Evolutionary conservation across 2,888 invertebrate species (phyloP).

Genomic region (Carcina quercana): DNA sequence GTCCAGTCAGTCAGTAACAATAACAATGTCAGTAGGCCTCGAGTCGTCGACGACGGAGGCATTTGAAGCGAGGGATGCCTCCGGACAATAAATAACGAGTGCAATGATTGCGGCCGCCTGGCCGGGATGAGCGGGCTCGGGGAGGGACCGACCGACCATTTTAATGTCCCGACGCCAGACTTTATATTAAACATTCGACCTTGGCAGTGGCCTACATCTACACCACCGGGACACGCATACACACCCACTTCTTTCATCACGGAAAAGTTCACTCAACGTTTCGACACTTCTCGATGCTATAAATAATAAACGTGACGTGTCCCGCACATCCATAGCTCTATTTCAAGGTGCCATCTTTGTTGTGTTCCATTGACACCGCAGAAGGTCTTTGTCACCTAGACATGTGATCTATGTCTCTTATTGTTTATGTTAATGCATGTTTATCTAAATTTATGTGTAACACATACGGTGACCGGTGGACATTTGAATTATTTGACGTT

Average conservation of each 20-base stretch:
- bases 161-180: slow-evolving; percentile 73
- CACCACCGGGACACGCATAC: slow-evolving; percentile 68
- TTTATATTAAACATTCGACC: slow-evolving; percentile 75
- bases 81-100: slow-evolving; percentile 53
- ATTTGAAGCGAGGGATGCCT: slow-evolving; percentile 17
- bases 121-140: slow-evolving; percentile 51
- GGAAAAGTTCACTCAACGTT: slow-evolving; percentile 66
- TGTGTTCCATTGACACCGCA: slow-evolving; percentile 31
- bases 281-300: slow-evolving; percentile 58
- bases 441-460: slow-evolving; percentile 8
- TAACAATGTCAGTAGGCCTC: background rate
- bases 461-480: too few relatives aligned
- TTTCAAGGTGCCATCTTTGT: slow-evolving; percentile 40
- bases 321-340: slow-evolving; percentile 37
- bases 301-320: slow-evolving; percentile 62
- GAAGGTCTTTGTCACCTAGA: slow-evolving; percentile 33
- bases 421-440: too few relatives aligned
- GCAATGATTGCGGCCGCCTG: slow-evolving; percentile 68
- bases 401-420: too few relatives aligned
- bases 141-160: slow-evolving; percentile 67
- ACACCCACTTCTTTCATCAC: slow-evolving; percentile 55
- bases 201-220: slow-evolving; percentile 73
- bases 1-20: background rate
- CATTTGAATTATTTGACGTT: slow-evolving; percentile 10
- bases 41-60: slow-evolving; percentile 1